Evolutionary conservation across 2,888 invertebrate genomes (phyloP), one percentile per base, ranked within the genome.

Genomic region (Cartodere bifasciata): DNA sequence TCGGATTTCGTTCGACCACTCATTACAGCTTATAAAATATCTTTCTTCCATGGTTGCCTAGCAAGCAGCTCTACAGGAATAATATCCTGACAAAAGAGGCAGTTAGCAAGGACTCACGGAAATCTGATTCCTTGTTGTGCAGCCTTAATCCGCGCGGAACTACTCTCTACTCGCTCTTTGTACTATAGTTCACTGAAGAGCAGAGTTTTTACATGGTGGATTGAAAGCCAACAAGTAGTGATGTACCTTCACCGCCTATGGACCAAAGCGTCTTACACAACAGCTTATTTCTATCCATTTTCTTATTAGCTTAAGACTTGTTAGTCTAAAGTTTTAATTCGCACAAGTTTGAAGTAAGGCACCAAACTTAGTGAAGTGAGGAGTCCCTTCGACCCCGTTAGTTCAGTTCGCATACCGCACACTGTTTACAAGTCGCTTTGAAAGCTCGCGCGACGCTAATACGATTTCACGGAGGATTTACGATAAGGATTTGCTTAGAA

Each of bases 401-500:
- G n/a, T n/a, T n/a, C n/a, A n/a, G n/a, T n/a, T n/a, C n/a, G n/a
- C n/a, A n/a, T n/a, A n/a, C n/a, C n/a, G n/a, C n/a, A 58, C 58
- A 55, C 57, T 60, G 58, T 59, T 59, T 58, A 57, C 58, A 58
- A 58, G 56, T 53, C 56, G 53, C 44, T 39, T 45, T n/a, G n/a
- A n/a, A n/a, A n/a, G n/a, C 60, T 55, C 51, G 53, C 52, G 55
- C 53, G n/a, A n/a, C n/a, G 56, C 64, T 70, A 70, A 72, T 68
- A 66, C 67, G 70, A 72, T 72, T 72, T 71, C 68, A 70, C 65
- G 70, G 65, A 63, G 68, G 70, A 71, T 71, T 71, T 68, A 63
- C 67, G 67, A 62, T 69, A 67, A 67, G 59, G 70, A 68, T 69
- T 68, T 66, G 51, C n/a, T n/a, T 48, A 47, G 44, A 49, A 49